These are phyloP conservation scores for Macrophya alboannulata DNA, from an alignment of 2,888 invertebrate species.

Conservation along the genomic window DNA sequence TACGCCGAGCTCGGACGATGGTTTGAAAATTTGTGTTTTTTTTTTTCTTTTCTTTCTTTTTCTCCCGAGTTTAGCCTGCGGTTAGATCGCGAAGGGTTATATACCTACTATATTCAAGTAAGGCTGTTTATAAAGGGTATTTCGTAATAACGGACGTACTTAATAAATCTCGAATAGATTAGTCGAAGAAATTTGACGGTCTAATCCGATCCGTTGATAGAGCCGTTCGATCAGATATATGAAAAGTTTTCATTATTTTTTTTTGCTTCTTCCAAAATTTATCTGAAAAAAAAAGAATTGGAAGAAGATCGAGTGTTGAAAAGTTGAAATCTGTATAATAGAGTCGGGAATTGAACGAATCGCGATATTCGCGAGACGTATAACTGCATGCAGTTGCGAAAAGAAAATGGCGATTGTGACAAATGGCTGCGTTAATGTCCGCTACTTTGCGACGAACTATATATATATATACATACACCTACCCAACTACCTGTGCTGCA, in stretches of 20 bases:
- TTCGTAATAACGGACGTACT: slow-evolving; percentile 41
- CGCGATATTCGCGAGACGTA: background rate
- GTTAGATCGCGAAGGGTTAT: slow-evolving; percentile 35
- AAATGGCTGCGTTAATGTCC: slow-evolving; percentile 54
- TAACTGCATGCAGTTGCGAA: slow-evolving; percentile 36
- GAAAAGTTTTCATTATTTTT: background rate
- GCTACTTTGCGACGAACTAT: slow-evolving; percentile 28
- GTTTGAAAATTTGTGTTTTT: background rate
- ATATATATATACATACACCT: background rate
- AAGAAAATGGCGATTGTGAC: slow-evolving; percentile 54
- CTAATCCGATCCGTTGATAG: slow-evolving; percentile 20
- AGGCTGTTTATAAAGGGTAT: slow-evolving; percentile 3
- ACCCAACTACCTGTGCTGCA: background rate
- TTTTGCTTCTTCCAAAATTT: background rate
- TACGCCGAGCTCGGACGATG: background rate
- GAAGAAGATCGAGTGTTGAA: background rate
- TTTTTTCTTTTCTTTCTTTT: background rate
- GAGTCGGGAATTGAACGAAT: background rate
- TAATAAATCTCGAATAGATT: slow-evolving; percentile 50
- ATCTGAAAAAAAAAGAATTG: no score
- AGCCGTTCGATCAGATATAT: background rate
- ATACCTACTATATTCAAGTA: background rate
- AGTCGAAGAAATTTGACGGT: slow-evolving; percentile 31
- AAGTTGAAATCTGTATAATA: background rate
- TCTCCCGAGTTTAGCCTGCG: slow-evolving; percentile 22